Base-by-base conservation (phyloP, 2,113 vertebrate genomes). In the Bos javanicus region DNA sequence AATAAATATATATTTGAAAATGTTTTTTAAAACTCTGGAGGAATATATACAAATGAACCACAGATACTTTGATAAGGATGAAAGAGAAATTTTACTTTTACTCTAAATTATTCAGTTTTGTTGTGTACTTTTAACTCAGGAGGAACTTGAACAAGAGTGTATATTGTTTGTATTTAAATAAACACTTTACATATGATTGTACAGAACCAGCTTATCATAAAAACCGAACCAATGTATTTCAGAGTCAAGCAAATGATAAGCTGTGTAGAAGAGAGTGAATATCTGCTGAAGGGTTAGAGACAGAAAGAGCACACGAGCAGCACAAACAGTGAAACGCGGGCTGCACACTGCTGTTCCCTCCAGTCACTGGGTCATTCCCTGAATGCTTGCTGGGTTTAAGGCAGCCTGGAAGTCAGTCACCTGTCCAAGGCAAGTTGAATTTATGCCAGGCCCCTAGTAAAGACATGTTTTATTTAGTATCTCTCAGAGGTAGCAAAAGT, bases 281-380 rank as follows among this genome's bases (percentile, higher is more conserved):
- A 36, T 36, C 36, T 36, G 36, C 36, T 36, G 36, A 36, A 36
- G 36, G 36, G 36, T 2, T 36, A 36, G 36, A 36, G 36, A 36
- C 30, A 64, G 30, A 33, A 8, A 9, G 56, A 57, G 56, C 62
- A 33, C 62, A 17, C 7, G 15, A 33, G 30, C 30, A n/a, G 62
- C 30, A 1, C 30, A 64, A 9, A n/a, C 33, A 17, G 0, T n/a
- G 15, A n/a, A n/a, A n/a, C 39, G 6, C 15, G 0, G 6, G 1
- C 30, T 64, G 30, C 15, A 64, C 30, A 17, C 14, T n/a, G 10
- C 25, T 28, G 25, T 13, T 5, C 12, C 3, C 56, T 57, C 21
- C 21, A n/a, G 62, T 64, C 62, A 64, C 62, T 33, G n/a, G 62
- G 17, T 16, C 2, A 64, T 2, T 16, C 62, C 62, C 33, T n/a